Evolutionary conservation across 1,140 invertebrate genomes (phyloP).

Genomic region (Venustaconcha ellipsiformis): DNA sequence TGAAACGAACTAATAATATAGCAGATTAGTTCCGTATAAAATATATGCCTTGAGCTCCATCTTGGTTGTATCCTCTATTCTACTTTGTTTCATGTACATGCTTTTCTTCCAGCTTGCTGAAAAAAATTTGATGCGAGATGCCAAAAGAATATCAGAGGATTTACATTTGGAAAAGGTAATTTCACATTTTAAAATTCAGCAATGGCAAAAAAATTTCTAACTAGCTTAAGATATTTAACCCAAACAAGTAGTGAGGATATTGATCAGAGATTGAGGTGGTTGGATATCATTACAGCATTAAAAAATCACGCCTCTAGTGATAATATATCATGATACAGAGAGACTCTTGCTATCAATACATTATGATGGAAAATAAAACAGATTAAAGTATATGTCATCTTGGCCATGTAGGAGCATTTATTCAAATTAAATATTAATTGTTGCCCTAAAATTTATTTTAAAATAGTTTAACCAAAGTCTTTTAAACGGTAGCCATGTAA

Average conservation of each 20-base stretch:
- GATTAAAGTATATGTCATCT: too few relatives aligned
- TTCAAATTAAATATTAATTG: too few relatives aligned
- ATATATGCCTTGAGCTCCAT: background rate
- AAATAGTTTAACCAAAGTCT: too few relatives aligned
- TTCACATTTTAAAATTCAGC: background rate
- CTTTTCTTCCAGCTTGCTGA: conserved; percentile 74
- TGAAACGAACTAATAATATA: too few relatives aligned
- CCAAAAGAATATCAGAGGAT: conserved; percentile 85
- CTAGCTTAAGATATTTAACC: conserved; percentile 8
- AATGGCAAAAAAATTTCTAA: background rate
- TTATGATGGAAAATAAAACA: too few relatives aligned
- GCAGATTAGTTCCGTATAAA: background rate
- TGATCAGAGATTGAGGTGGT: background rate
- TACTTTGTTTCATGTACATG: background rate
- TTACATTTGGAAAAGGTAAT: conserved; percentile 84
- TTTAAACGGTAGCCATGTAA: too few relatives aligned
- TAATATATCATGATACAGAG: background rate
- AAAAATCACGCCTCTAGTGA: background rate
- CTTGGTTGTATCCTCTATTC: background rate
- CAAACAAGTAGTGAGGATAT: background rate
- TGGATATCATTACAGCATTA: background rate
- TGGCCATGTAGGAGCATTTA: too few relatives aligned
- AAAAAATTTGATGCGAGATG: conserved; percentile 82
- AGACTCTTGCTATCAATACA: too few relatives aligned
- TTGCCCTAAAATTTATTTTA: too few relatives aligned